Conservation (phyloP, 2,113 vertebrate species). For the Cephalopterus ornatus region DNA sequence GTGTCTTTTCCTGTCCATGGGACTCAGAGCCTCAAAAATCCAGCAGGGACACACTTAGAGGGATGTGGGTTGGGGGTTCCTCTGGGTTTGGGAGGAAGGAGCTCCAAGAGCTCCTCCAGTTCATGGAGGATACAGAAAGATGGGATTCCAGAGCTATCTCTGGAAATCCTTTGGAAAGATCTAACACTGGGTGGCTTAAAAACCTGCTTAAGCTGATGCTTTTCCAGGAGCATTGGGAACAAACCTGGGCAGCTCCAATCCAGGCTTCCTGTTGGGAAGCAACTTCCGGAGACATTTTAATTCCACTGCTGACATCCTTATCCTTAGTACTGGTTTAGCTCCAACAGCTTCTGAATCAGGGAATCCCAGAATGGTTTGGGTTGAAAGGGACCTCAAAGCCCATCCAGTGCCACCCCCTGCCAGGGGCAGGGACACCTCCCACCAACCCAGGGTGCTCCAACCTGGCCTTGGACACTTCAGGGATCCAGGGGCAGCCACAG, state of each 20-base stretch:
- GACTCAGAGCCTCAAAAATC: neutral
- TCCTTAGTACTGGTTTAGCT: neutral
- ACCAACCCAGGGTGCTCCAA: too few relatives aligned
- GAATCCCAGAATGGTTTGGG: neutral
- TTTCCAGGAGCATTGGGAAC: neutral
- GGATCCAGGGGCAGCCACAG: too few relatives aligned
- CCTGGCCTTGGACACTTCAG: too few relatives aligned
- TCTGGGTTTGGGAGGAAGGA: neutral
- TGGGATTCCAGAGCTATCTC: neutral
- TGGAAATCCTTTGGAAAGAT: neutral
- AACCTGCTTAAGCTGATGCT: neutral
- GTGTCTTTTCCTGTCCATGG: neutral
- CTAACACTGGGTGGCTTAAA: neutral
- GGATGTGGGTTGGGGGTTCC: neutral
- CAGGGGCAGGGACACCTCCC: neutral
- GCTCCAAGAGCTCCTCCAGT: neutral
- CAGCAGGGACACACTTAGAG: accelerated
- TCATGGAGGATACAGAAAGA: neutral
- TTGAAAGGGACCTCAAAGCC: too few relatives aligned
- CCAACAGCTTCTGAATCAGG: neutral
- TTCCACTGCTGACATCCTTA: neutral
- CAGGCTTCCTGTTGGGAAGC: neutral
- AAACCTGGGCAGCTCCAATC: neutral
- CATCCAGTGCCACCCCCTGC: neutral
- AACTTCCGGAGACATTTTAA: neutral